Evolutionary conservation across 2,113 vertebrate species (phyloP), one percentile per base, ranked within the genome.

Genomic region (Podarcis raffonei): DNA sequence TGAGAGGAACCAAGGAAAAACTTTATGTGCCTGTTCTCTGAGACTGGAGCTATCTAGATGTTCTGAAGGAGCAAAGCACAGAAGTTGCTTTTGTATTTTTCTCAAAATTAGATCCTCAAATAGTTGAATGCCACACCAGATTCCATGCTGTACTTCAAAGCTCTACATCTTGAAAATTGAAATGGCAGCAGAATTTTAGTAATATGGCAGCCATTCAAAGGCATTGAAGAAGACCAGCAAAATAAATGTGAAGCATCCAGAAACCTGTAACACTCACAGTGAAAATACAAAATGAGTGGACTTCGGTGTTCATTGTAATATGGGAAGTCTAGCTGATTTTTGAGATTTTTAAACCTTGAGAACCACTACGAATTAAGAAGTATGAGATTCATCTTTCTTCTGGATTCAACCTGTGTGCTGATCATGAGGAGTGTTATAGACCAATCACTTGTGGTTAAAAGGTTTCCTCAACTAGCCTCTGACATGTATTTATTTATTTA

Each of bases 301-400:
- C 75, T 88, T 93, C 91, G 81, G 11, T 30, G 53, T 88, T 93
- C 91, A 85, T 9, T 30, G 53, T 53, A 84, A 84, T 37, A 88
- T n/a, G 32, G 20, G 22, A 39, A 83, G 23, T 13, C 15, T 5
- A 0, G 0, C 48, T 23, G 35, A 86, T 48, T 48, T 48, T 11
- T 48, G 62, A 89, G 32, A 89, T 83, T 53, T 22, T 39, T 18
- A 0, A 6, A 20, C 48, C 4, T 72, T 18, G 80, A 27, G 20
- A 35, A 13, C 6, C 12, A 39, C 35, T 39, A 11, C 1, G 25
- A 25, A 48, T 53, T 9, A 30, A 22, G 25, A 53, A 30, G 27
- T 79, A 75, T 75, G 35, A 35, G 72, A 37, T 75, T 37, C 7
- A 22, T 37, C 32, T 22, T 75, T 3, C 39, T 27, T 27, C 9